These are phyloP conservation scores for Ips nitidus DNA, from an alignment of 1,140 invertebrate species.

Conservation along the genomic window DNA sequence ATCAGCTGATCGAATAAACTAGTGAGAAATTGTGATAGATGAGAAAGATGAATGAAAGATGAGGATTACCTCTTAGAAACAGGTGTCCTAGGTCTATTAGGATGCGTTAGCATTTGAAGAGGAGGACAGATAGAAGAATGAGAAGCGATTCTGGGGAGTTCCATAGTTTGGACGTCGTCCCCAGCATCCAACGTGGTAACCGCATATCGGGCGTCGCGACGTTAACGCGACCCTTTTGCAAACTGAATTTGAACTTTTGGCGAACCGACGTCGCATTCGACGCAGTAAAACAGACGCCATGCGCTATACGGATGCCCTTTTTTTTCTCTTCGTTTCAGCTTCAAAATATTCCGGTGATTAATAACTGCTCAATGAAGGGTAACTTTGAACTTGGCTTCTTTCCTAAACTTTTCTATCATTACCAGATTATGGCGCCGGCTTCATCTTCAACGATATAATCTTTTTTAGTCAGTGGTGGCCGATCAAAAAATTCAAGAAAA, in stretches of 20 bases:
- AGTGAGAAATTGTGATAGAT: too few species aligned
- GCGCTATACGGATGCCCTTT: conserved; percentile 15
- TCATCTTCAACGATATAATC: too few species aligned
- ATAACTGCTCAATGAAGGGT: conserved; percentile 2
- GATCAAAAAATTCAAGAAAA: too few species aligned
- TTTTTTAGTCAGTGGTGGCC: too few species aligned
- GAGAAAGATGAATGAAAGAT: too few species aligned
- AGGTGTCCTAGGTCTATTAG: conserved; percentile 41
- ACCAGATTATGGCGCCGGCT: too few species aligned
- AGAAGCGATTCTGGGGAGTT: conserved; percentile 49
- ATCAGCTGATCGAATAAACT: too few species aligned
- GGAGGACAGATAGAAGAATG: conserved; percentile 48
- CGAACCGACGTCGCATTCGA: conserved; percentile 25
- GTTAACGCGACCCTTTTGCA: conserved; percentile 8
- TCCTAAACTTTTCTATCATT: too few species aligned
- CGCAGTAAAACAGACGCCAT: conserved; percentile 28
- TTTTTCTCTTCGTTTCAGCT: conserved; percentile 4
- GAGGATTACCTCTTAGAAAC: conserved; percentile 41
- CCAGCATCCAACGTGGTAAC: conserved; percentile 39
- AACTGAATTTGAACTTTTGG: conserved; percentile 16
- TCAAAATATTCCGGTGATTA: conserved; percentile 6
- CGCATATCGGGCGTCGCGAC: conserved; percentile 36
- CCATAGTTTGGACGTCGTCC: conserved; percentile 43
- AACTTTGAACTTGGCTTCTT: background rate
- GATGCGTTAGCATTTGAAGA: conserved; percentile 43